phyloP scores from a whole-genome alignment of 2,888 invertebrate species.

The Drosophila robusta region DNA sequence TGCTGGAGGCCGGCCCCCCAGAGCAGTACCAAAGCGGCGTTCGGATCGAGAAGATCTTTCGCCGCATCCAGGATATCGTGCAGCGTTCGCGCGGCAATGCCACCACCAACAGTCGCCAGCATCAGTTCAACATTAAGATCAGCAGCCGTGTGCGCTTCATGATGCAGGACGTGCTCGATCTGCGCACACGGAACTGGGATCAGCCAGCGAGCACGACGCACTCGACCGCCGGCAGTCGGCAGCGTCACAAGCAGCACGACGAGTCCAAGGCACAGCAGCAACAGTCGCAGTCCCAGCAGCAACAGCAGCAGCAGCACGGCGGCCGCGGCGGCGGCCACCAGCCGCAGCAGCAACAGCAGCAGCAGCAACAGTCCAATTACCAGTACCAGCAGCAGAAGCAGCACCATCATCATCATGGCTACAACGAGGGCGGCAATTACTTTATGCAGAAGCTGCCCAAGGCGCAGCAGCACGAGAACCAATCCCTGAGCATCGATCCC shows the following conservation, averaged over 20 bases:
- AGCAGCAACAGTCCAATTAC: slow-evolving; percentile 37
- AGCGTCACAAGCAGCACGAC: slow-evolving; percentile 48
- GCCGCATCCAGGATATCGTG: slow-evolving; percentile 74
- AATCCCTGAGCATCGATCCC: slow-evolving; percentile 73
- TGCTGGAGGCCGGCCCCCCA: slow-evolving; percentile 68
- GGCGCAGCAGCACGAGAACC: slow-evolving; percentile 72
- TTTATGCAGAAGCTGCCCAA: slow-evolving; percentile 73
- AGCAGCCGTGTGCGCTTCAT: slow-evolving; percentile 84
- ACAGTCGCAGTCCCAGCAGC: slow-evolving; percentile 18
- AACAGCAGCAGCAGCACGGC: slow-evolving; percentile 28
- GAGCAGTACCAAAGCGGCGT: slow-evolving; percentile 59
- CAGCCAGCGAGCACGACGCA: slow-evolving; percentile 53
- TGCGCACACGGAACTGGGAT: slow-evolving; percentile 81
- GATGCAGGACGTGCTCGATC: slow-evolving; percentile 83
- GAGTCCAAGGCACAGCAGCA: slow-evolving; percentile 49
- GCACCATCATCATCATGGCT: slow-evolving; percentile 48
- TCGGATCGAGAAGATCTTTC: slow-evolving; percentile 80
- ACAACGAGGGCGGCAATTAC: slow-evolving; percentile 56
- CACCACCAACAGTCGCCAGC: slow-evolving; percentile 33
- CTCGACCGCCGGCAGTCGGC: slow-evolving; percentile 26
- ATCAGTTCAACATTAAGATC: slow-evolving; percentile 68
- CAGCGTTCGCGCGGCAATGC: slow-evolving; percentile 59
- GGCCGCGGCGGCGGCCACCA: slow-evolving; percentile 19
- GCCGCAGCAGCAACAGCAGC: slow-evolving; percentile 20
- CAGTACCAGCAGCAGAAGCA: slow-evolving; percentile 57